Evolutionary conservation across 2,888 invertebrate species (phyloP).

Genomic region (Drosophila atroscutellata): DNA sequence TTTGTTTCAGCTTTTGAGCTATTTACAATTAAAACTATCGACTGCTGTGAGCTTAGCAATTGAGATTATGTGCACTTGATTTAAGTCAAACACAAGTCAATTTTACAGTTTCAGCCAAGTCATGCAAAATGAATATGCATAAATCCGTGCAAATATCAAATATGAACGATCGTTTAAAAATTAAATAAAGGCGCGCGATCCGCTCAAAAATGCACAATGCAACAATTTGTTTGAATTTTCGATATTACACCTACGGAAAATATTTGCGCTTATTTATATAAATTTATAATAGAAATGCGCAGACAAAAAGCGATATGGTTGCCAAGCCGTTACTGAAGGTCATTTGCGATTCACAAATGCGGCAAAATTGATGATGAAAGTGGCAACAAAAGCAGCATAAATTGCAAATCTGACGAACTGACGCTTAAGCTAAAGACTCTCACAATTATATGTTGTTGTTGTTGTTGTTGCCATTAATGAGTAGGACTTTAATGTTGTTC

Average conservation of each 20-base stretch:
- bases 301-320: slow-evolving; percentile 12
- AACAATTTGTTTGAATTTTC: slow-evolving; percentile 58
- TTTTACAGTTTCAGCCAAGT: slow-evolving; percentile 55
- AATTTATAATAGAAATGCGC: neutral
- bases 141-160: slow-evolving; percentile 62
- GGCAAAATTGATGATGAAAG: slow-evolving; percentile 66
- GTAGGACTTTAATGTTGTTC: slow-evolving; percentile 39
- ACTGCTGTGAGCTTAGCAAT: slow-evolving; percentile 32
- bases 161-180: slow-evolving; percentile 7
- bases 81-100: slow-evolving; percentile 42
- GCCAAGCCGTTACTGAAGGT: slow-evolving; percentile 67
- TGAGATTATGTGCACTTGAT: slow-evolving; percentile 27
- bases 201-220: slow-evolving; percentile 61
- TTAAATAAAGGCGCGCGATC: slow-evolving; percentile 46
- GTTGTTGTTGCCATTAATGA: slow-evolving; percentile 52
- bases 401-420: slow-evolving; percentile 33
- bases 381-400: slow-evolving; percentile 53
- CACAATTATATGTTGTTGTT: slow-evolving; percentile 16
- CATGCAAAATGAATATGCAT: slow-evolving; percentile 72
- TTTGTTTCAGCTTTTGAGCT: slow-evolving; percentile 61
- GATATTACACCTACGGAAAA: slow-evolving; percentile 42
- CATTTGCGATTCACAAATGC: slow-evolving; percentile 35
- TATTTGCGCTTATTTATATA: neutral
- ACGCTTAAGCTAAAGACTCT: slow-evolving; percentile 3
- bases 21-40: slow-evolving; percentile 43